Base-by-base conservation (phyloP, 2,797 vertebrate genomes). In the Sebastes iracundus region DNA sequence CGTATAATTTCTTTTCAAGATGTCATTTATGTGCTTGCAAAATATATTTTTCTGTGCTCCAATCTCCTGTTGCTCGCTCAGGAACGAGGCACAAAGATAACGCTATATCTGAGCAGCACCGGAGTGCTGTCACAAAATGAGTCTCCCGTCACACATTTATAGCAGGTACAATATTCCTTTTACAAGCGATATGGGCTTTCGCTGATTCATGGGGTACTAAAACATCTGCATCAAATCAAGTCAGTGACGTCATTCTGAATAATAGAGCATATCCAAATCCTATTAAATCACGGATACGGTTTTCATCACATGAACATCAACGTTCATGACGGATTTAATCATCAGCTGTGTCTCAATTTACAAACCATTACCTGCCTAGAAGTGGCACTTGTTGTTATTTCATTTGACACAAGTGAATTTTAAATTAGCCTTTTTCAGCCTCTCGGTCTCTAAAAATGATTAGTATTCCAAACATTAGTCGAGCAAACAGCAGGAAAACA, bases 141-240 rank as follows among this genome's bases (percentile, higher is more conserved):
- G 67, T 87, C 85, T 68, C 86, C n/a, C 22, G 78, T 75, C 63
- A 71, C 75, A 75, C 78, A 67, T 90, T 77, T 80, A 53, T 53
- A 71, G 80, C 64, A 53, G 55, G 62, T 75, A 74, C 86, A 87
- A 82, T 86, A 72, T 86, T 77, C 6, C 46, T 84, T 89, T 87
- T 74, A 89, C 77, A 79, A 58, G 74, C n/a, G 13, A 35, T 35
- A 28, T 53, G 79, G 70, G 82, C 60, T 58, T 12, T 20, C 68
- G 70, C 73, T 84, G 79, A 83, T 84, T 90, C 82, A 85, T 46
- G 28, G 35, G 64, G 32, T 25, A 80, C 27, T 79, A 71, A 84
- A 72, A 74, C 28, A 52, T 64, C 67, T 5, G 6, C 83, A 79
- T 66, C 22, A 72, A 77, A 88, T 77, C 71, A 86, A 84, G 60